These are phyloP conservation scores for Aptenodytes patagonicus DNA, from an alignment of 2,113 vertebrate genomes.

Conservation along the genomic window DNA sequence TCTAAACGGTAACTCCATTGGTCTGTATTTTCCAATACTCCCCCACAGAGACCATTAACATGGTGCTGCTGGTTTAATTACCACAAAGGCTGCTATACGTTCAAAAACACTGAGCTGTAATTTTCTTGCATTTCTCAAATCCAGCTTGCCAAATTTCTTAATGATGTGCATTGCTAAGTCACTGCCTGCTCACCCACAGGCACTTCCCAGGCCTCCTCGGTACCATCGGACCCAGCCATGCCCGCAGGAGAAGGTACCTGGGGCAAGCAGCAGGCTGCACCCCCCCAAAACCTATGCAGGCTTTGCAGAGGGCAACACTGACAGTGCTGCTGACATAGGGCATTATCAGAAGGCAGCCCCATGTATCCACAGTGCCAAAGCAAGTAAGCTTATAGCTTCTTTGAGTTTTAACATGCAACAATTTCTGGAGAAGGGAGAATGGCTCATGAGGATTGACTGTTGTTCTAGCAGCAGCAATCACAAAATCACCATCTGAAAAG, in stretches of 20 bases:
- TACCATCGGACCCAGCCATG: background rate
- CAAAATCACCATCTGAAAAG: background rate
- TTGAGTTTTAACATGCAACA: background rate
- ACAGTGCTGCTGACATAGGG: background rate
- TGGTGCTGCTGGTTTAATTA: background rate
- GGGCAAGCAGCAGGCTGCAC: background rate
- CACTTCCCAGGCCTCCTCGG: background rate
- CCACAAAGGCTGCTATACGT: background rate
- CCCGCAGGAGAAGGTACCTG: background rate
- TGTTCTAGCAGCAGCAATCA: fast-evolving
- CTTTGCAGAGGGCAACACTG: background rate
- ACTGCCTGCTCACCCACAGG: background rate
- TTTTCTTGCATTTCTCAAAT: background rate
- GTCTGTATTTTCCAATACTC: background rate
- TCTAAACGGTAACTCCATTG: background rate
- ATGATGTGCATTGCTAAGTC: background rate
- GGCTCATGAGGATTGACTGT: background rate
- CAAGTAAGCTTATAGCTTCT: background rate
- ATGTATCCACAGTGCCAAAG: background rate
- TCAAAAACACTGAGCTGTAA: background rate
- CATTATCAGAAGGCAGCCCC: background rate
- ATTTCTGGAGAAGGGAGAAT: background rate
- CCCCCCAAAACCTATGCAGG: background rate
- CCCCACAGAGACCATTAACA: background rate
- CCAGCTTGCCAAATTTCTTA: background rate